Percentiles rank a stretch among this genome's conserved stretches.
phyloP scores from a whole-genome alignment of 2,888 invertebrate genomes.

The Chromoteleia sp. region DNA sequence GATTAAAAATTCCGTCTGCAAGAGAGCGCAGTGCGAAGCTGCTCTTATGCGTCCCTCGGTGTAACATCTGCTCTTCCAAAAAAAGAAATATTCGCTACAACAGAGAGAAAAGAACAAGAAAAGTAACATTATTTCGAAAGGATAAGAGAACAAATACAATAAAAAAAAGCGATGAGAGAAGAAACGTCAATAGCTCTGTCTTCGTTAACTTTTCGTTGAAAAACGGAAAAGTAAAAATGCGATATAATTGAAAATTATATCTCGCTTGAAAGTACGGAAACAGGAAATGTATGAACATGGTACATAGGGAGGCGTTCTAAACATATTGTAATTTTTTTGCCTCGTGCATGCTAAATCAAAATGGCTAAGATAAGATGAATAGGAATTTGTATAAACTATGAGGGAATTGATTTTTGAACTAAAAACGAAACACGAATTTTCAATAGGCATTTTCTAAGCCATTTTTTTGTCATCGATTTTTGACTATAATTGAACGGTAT shows the following conservation, averaged over 20 bases:
- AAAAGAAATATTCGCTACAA: conserved; percentile 67
- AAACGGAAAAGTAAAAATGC: background rate
- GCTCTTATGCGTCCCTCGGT: conserved; percentile 73
- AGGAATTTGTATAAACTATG: too few species aligned
- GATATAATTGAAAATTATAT: conserved; percentile 12
- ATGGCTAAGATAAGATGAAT: too few species aligned
- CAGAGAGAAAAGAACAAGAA: conserved; percentile 64
- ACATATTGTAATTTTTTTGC: background rate
- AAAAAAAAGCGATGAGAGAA: conserved; percentile 27
- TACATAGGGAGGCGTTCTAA: background rate
- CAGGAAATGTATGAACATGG: background rate
- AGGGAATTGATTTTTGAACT: too few species aligned
- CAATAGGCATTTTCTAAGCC: too few species aligned
- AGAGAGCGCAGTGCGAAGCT: conserved; percentile 70
- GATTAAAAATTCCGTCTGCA: conserved; percentile 81
- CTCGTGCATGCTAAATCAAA: too few species aligned
- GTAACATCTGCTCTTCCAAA: conserved; percentile 77
- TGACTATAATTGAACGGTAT: too few species aligned
- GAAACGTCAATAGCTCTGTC: conserved; percentile 38
- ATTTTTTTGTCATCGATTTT: too few species aligned
- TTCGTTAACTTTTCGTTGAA: conserved; percentile 15
- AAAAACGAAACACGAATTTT: too few species aligned
- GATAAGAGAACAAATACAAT: conserved; percentile 43
- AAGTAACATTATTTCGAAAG: conserved; percentile 52
- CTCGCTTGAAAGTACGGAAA: background rate